Evolutionary conservation across 2,113 vertebrate genomes (phyloP).

Genomic region (Tychaedon coryphoeus): DNA sequence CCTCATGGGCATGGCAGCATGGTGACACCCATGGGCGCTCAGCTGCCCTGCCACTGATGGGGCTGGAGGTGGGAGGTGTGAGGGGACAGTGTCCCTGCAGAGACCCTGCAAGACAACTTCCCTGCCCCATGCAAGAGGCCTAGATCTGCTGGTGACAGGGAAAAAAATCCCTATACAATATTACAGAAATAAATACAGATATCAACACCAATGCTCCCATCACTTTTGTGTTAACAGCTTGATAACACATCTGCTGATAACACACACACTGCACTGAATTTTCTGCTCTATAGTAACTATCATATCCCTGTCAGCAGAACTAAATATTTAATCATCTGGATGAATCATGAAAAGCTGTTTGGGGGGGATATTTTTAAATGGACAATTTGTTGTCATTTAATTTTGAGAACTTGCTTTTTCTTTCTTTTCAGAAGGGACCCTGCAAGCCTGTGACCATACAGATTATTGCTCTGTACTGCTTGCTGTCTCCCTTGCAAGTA

Average conservation of each 20-base stretch:
- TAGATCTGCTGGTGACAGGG: background rate
- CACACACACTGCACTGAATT: constrained; percentile 9
- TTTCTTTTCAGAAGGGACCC: background rate
- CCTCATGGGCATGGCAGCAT: background rate
- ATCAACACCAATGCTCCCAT: constrained; percentile 32
- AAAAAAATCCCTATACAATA: background rate
- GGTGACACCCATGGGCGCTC: background rate
- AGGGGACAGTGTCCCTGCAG: background rate
- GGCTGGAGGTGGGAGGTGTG: background rate
- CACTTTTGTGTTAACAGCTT: constrained; percentile 31
- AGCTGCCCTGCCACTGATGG: background rate
- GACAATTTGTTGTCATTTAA: constrained; percentile 28
- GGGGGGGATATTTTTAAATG: constrained; percentile 3
- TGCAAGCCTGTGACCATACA: background rate
- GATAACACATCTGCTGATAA: constrained; percentile 48
- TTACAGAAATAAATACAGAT: constrained; percentile 41
- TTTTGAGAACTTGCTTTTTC: background rate
- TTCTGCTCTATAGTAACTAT: constrained; percentile 30
- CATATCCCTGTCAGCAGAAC: constrained; percentile 28
- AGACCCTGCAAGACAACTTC: background rate
- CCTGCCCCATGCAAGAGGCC: background rate
- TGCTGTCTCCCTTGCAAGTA: background rate
- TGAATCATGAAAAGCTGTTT: constrained; percentile 35
- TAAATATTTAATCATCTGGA: constrained; percentile 54
- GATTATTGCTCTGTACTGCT: background rate